Conservation (phyloP, 2,797 vertebrate species). For the Peromyscus nudipes region DNA sequence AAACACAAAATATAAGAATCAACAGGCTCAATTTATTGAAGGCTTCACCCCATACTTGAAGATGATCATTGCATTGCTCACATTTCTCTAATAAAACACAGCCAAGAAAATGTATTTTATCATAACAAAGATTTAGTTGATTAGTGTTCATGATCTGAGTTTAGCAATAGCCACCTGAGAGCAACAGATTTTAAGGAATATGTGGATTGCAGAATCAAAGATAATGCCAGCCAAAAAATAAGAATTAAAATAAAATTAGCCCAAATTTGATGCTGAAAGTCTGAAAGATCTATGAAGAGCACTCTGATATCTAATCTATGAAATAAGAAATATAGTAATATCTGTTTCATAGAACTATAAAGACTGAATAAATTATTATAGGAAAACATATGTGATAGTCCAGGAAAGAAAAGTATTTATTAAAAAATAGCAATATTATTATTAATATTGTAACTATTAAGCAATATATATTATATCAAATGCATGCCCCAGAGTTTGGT, state of each 20-base stretch:
- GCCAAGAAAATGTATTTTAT: neutral
- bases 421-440: neutral
- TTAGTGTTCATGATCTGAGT: neutral
- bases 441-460: neutral
- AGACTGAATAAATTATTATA: neutral
- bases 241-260: neutral
- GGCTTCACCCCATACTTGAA: neutral
- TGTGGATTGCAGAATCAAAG: neutral
- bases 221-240: neutral
- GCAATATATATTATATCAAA: neutral
- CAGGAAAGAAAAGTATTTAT: neutral
- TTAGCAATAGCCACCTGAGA: neutral
- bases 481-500: neutral
- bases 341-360: neutral
- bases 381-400: neutral
- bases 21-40: neutral
- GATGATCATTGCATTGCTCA: neutral
- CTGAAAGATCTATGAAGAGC: neutral
- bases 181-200: neutral
- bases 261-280: neutral
- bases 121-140: neutral
- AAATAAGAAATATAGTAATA: neutral
- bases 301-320: neutral
- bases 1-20: neutral
- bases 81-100: neutral